Percentiles rank a stretch among this genome's conserved stretches.
Evolutionary conservation across 1,140 invertebrate species (phyloP).

Genomic region (Capitella teleta): DNA sequence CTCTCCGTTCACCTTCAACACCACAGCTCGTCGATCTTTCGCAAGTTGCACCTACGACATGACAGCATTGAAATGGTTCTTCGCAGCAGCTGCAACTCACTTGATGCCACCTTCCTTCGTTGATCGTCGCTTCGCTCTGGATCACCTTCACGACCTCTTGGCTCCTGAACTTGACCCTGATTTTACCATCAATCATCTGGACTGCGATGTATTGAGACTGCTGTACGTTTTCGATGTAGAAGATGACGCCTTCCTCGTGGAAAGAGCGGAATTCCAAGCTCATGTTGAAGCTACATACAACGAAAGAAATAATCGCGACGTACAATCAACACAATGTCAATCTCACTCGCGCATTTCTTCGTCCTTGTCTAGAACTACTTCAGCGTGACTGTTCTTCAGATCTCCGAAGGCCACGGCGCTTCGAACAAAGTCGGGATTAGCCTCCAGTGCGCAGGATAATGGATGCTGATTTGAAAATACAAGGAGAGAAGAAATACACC

Average conservation of each 20-base stretch:
- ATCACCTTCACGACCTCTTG: slow-evolving; percentile 52
- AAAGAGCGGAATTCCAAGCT: slow-evolving; percentile 76
- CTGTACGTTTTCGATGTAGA: slow-evolving; percentile 48
- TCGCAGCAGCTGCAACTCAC: too few species aligned
- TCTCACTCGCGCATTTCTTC: slow-evolving; percentile 16
- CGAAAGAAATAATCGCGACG: neutral
- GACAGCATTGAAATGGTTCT: too few species aligned
- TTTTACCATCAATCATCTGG: slow-evolving; percentile 57
- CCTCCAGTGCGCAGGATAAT: slow-evolving; percentile 46
- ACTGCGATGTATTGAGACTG: slow-evolving; percentile 63
- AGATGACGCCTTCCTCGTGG: slow-evolving; percentile 68
- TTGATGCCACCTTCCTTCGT: slow-evolving; percentile 76
- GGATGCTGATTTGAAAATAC: slow-evolving; percentile 1
- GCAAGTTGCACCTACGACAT: neutral
- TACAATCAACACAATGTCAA: neutral
- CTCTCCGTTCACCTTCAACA: slow-evolving; percentile 56
- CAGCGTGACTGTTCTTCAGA: slow-evolving; percentile 55
- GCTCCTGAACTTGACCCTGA: slow-evolving; percentile 54
- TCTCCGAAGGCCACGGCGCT: slow-evolving; percentile 79
- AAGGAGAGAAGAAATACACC: neutral
- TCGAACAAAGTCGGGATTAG: slow-evolving; percentile 62
- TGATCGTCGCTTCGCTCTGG: slow-evolving; percentile 51
- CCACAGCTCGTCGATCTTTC: slow-evolving; percentile 42
- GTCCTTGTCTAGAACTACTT: slow-evolving; percentile 36
- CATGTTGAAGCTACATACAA: slow-evolving; percentile 50